Conservation (phyloP, 2,888 invertebrate genomes). For the Lasioglossum leucozonium region DNA sequence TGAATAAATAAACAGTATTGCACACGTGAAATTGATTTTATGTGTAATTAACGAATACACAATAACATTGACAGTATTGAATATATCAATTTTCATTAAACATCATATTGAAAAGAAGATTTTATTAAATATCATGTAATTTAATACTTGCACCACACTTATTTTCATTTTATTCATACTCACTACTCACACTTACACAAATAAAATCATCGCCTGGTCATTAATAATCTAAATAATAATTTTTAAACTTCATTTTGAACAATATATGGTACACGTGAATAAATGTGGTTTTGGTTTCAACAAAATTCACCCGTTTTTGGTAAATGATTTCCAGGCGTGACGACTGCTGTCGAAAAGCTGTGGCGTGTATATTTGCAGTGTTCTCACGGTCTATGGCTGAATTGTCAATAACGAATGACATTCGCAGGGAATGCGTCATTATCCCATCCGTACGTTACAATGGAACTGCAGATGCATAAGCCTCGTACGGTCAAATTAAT, state of each 20-base stretch:
- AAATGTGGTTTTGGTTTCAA: not conserved
- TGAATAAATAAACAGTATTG: not conserved
- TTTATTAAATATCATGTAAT: not conserved
- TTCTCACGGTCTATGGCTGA: constrained; percentile 15
- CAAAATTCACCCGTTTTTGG: not conserved
- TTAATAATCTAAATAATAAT: not conserved
- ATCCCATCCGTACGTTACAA: constrained; percentile 44
- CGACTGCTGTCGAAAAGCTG: not conserved
- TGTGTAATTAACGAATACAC: not conserved
- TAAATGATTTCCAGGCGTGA: not conserved
- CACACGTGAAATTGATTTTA: not conserved
- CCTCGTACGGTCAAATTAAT: constrained; percentile 62
- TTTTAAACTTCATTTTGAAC: not conserved
- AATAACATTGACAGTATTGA: not conserved
- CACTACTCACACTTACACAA: not conserved
- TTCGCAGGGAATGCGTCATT: constrained; percentile 41
- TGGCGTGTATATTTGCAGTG: not conserved
- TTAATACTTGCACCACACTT: not conserved
- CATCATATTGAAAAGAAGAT: not conserved
- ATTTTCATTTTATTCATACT: not conserved
- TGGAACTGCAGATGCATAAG: constrained; percentile 41
- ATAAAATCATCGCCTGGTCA: not conserved
- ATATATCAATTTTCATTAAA: not conserved
- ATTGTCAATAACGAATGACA: constrained; percentile 59
- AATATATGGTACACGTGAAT: not conserved